A percentile compares a stretch with the other conserved stretches of the same genome.
Evolutionary conservation across 2,888 invertebrate species (phyloP).

Genomic region (Pyrgus malvae): DNA sequence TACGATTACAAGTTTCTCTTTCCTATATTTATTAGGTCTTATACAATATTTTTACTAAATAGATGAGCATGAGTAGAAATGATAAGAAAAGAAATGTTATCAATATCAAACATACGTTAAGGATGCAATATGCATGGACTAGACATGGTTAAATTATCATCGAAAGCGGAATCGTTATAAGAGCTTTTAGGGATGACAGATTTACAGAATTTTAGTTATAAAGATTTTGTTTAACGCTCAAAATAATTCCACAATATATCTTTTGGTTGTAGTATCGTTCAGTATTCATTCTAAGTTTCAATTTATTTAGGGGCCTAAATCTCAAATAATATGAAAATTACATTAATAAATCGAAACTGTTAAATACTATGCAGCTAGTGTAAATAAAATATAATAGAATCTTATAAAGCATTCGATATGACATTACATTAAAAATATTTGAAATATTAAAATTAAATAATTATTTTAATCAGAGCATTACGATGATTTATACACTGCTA

Average conservation of each 20-base stretch:
- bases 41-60: conserved; percentile 72
- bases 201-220: conserved; percentile 33
- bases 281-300: conserved; percentile 13
- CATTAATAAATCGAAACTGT: conserved; percentile 14
- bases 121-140: conserved; percentile 57
- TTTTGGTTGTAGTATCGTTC: conserved; percentile 21
- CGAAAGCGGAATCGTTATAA: conserved; percentile 58
- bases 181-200: conserved; percentile 76
- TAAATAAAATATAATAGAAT: conserved; percentile 12
- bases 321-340: conserved; percentile 16
- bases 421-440: not conserved
- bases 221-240: conserved; percentile 36
- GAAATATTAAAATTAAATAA: conserved; percentile 1
- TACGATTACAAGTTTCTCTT: conserved; percentile 73
- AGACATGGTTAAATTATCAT: conserved; percentile 49
- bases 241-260: conserved; percentile 27
- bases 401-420: conserved; percentile 14
- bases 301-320: conserved; percentile 28
- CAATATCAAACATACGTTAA: conserved; percentile 53
- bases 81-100: conserved; percentile 48
- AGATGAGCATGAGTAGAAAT: conserved; percentile 52
- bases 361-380: conserved; percentile 8
- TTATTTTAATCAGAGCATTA: not conserved
- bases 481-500: too few relatives aligned
- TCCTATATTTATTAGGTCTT: conserved; percentile 78